phyloP scores from a whole-genome alignment of 35 echinoderm and acorn worm species.

The Amphiura filiformis region DNA sequence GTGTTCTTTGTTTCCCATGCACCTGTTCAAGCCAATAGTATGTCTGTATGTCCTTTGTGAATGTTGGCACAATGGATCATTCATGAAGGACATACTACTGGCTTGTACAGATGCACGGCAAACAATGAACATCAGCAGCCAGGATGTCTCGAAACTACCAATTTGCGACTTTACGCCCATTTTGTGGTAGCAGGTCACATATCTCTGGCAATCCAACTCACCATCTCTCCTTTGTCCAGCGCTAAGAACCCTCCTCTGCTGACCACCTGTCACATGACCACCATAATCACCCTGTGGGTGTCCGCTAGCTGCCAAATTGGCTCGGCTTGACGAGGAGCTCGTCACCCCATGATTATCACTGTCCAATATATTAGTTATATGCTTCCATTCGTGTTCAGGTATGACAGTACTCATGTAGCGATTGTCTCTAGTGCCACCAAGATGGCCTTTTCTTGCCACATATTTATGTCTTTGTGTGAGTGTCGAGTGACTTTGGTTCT shows the following conservation, averaged over 20 bases:
- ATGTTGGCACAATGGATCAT: no score
- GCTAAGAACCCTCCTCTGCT: conserved; percentile 72
- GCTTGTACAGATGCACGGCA: no score
- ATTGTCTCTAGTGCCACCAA: conserved; percentile 18
- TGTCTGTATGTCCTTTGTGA: no score
- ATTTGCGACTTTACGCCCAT: no score
- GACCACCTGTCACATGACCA: no score
- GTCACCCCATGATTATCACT: conserved; percentile 21
- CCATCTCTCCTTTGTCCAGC: conserved; percentile 73
- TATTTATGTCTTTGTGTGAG: conserved; percentile 60
- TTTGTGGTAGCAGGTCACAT: no score
- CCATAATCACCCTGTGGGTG: conserved; percentile 12
- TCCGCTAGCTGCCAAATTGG: conserved; percentile 37
- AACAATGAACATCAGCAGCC: no score
- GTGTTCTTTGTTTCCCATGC: no score
- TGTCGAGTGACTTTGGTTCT: conserved; percentile 13
- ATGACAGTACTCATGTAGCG: conserved; percentile 39
- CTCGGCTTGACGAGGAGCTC: conserved; percentile 23
- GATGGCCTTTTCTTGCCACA: conserved; percentile 59
- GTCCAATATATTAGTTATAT: conserved; percentile 47
- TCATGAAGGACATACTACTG: no score
- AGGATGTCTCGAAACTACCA: no score
- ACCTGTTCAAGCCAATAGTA: no score
- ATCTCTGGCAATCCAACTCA: no score
- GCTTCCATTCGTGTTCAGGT: conserved; percentile 51